Conservation (phyloP, 1,140 invertebrate genomes). For the Amyelois transitella region DNA sequence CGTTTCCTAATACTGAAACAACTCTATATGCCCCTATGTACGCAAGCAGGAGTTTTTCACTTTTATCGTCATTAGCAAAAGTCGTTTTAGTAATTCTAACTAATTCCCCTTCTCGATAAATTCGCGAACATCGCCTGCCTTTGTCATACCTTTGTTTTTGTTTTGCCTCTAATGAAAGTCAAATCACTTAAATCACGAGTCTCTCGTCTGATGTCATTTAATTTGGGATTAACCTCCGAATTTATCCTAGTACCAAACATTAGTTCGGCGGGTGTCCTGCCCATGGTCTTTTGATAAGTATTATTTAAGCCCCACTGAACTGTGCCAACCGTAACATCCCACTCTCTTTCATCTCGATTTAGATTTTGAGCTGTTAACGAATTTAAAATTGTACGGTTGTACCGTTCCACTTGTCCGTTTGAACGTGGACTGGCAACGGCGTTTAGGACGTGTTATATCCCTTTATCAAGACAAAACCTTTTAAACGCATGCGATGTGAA, state of each 20-base stretch:
- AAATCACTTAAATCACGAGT: conserved; percentile 2
- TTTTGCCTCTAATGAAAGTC: conserved; percentile 1
- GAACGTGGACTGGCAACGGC: conserved; percentile 21
- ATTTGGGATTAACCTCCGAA: conserved; percentile 10
- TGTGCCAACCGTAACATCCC: conserved; percentile 17
- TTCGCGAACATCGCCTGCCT: conserved; percentile 7
- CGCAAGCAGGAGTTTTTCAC: conserved; percentile 18
- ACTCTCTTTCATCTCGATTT: conserved; percentile 17
- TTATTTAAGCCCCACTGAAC: conserved; percentile 26
- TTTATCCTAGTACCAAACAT: conserved; percentile 21
- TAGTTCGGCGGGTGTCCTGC: conserved; percentile 15
- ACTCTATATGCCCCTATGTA: conserved; percentile 19
- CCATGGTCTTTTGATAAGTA: conserved; percentile 16
- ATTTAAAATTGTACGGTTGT: conserved; percentile 24
- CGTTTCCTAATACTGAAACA: conserved; percentile 14
- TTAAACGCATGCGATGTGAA: conserved; percentile 26
- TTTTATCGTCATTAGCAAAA: conserved; percentile 21
- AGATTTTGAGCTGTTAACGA: conserved; percentile 17
- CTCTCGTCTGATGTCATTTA: conserved; percentile 12
- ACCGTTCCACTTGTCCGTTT: conserved; percentile 30
- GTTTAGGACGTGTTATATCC: conserved; percentile 26
- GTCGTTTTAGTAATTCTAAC: conserved; percentile 18
- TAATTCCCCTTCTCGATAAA: conserved; percentile 15
- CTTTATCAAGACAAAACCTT: conserved; percentile 14
- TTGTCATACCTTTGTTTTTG: conserved; percentile 19